Evolutionary conservation across 1,140 invertebrate species (phyloP), one percentile per base, ranked within the genome.

Genomic region (Akabosia matsudoensis): DNA sequence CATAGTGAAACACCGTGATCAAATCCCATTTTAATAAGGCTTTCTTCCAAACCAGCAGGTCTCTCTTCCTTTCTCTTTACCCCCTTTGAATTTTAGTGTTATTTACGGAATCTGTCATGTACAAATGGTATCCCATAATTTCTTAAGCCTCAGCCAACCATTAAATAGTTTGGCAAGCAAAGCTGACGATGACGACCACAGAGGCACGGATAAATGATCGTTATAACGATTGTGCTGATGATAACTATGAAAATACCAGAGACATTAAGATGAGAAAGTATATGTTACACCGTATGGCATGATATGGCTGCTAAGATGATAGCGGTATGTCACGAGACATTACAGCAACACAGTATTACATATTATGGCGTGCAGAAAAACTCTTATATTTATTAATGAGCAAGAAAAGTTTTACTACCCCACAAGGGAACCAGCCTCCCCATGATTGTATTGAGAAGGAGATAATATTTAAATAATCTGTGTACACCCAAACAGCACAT

Each of bases 401-500:
- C 28, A 67, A 67, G 31, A 30, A 30, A 67, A 67, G 31, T 30
- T 67, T 67, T 45, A 7, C 61, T 30, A 22, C 61, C 61, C 61
- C 61, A 67, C 61, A n/a, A 67, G 24, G 24, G 61, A 67, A 67
- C 26, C 61, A 13, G 31, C n/a, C n/a, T 67, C 61, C 28, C 31
- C 61, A 67, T 67, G 26, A 45, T 45, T 18, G 18, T 45, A 45
- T 45, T 45, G 7, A 45, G 37, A 45, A 67, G 61, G 61, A 67
- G 61, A 67, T 67, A 67, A 67, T 67, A 67, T 67, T 67, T 67
- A 67, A 67, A 67, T 67, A 67, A 67, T 67, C 61, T 28, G 61
- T 67, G 61, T 67, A 67, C 61, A 67, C 31, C 61, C 24, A n/a
- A 30, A 22, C n/a, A 30, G 61, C 61, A 30, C 61, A 30, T 67